Evolutionary conservation across 2,888 invertebrate species (phyloP), one percentile per base, ranked within the genome.

Genomic region (Galerucella pusilla): DNA sequence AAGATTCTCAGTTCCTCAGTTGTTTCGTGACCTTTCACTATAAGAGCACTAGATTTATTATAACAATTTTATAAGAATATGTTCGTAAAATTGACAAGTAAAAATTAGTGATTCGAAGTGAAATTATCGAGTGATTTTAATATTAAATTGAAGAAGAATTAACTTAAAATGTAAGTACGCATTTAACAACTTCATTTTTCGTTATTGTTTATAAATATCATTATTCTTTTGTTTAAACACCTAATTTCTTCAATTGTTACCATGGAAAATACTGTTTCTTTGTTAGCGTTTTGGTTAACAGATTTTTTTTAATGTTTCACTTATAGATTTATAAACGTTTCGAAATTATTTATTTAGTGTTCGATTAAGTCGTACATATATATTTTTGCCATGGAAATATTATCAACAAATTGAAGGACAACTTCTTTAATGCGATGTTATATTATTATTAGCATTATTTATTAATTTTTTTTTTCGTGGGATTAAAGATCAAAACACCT

Each of bases 1-100:
- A 83, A 84, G 83, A 84, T 82, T 79, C 81, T 80, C 80, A 72
- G 81, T 83, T 83, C 79, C 80, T 85, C 85, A 85, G 85, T 85
- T 83, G 83, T 84, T 83, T 82, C 83, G 85, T 86, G 86, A 86
- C 86, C 86, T 86, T 85, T 85, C 82, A 79, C 79, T 77, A 49
- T 49, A 71, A 77, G 76, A 77, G 60, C 52, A 73, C 75, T 78
- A 76, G 77, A 79, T 76, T 75, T 74, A 78, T 76, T 73, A 74
- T 72, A 74, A 75, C 72, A 72, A 72, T 75, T 74, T 75, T 69
- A 70, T 75, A 73, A 74, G 74, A 76, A 71, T 72, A 76, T 78
- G 76, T 72, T 71, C 75, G 60, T 70, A 70, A 74, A 65, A 52
- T 25, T 70, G 66, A 66, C 61, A 74, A 66, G 46, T 16, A 46